Conservation (phyloP, 2,113 vertebrate species). For the Erpornis zantholeuca region DNA sequence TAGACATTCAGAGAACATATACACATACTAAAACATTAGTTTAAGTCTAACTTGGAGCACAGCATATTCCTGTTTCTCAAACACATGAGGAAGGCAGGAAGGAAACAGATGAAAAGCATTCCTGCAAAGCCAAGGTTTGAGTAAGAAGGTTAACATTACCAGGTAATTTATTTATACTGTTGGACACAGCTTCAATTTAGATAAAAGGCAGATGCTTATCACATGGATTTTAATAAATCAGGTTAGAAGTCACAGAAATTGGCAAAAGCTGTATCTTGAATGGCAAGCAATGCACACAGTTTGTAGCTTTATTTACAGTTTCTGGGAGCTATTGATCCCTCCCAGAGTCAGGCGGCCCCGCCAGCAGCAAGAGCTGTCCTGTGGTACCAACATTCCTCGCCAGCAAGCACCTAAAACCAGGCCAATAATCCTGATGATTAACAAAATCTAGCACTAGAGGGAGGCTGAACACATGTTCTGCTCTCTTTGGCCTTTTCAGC, state of each 20-base stretch:
- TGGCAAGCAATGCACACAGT: neutral
- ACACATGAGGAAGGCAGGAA: neutral
- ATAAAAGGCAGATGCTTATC: conserved; percentile 33
- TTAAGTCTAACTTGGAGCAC: neutral
- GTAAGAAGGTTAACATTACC: neutral
- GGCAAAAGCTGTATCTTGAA: neutral
- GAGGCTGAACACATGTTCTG: conserved; percentile 42
- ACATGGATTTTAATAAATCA: neutral
- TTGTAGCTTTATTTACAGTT: neutral
- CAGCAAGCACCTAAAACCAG: neutral
- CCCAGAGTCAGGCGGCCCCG: neutral
- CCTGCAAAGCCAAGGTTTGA: neutral
- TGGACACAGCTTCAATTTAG: conserved; percentile 9
- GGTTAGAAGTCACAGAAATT: neutral
- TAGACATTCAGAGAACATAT: neutral
- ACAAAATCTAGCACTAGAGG: conserved; percentile 62
- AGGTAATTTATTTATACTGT: conserved; percentile 32
- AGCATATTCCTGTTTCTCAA: neutral
- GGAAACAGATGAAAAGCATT: conserved; percentile 25
- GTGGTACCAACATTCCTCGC: neutral
- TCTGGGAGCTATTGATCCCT: neutral
- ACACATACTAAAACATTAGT: too few relatives aligned
- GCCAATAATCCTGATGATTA: conserved; percentile 5
- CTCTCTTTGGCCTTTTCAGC: neutral
- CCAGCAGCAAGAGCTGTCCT: neutral